phyloP scores from a whole-genome alignment of 2,888 invertebrate genomes.

The Scaptomyza polygonia region DNA sequence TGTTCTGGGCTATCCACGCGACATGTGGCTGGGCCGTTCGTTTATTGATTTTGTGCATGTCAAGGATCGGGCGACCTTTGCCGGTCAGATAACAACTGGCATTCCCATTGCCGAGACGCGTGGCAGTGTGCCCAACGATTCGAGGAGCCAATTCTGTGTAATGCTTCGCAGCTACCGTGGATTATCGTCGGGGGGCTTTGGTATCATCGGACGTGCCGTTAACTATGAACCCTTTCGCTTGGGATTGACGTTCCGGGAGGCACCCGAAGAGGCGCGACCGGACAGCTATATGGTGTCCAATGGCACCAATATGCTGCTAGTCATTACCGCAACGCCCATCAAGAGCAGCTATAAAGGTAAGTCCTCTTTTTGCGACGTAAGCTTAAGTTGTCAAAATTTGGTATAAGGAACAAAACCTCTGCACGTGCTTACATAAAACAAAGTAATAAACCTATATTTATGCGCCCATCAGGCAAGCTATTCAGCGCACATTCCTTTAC shows the following conservation, averaged over 20 bases:
- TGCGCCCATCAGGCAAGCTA: too few species aligned
- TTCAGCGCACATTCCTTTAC: too few species aligned
- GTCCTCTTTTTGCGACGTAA: background rate
- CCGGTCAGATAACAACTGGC: constrained; percentile 90
- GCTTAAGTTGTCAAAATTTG: background rate
- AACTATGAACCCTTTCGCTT: constrained; percentile 90
- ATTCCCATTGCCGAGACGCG: constrained; percentile 86
- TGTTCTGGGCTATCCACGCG: constrained; percentile 91
- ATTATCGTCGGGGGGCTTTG: constrained; percentile 87
- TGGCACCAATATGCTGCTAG: constrained; percentile 86
- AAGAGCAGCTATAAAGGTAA: constrained; percentile 91
- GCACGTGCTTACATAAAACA: too few species aligned
- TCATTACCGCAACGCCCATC: constrained; percentile 90
- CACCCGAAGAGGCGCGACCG: constrained; percentile 84
- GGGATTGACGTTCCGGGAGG: constrained; percentile 88
- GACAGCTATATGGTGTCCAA: constrained; percentile 82
- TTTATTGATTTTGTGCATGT: constrained; percentile 95
- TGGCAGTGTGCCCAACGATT: constrained; percentile 84
- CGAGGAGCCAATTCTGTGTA: constrained; percentile 86
- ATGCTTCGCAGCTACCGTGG: constrained; percentile 89
- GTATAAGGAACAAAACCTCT: too few species aligned
- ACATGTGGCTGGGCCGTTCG: constrained; percentile 93
- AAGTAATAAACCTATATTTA: too few species aligned
- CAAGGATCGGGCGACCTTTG: constrained; percentile 89
- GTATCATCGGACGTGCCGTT: constrained; percentile 86